These are phyloP conservation scores for Smithornis capensis DNA, from an alignment of 2,113 vertebrate species.

Conservation along the genomic window DNA sequence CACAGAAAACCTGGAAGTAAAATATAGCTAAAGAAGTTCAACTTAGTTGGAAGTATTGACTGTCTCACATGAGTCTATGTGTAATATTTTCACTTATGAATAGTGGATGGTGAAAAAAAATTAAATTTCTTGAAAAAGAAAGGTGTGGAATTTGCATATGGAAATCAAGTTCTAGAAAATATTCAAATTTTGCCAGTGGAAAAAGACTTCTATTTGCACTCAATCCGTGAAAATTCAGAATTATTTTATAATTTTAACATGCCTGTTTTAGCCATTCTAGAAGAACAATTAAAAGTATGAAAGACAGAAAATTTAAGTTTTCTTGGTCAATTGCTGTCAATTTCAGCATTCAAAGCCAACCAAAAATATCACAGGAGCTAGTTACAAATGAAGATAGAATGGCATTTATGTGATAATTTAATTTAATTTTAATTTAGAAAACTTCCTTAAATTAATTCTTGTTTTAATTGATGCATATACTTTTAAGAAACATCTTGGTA, in stretches of 20 bases:
- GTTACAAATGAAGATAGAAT: not conserved
- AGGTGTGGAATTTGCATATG: not conserved
- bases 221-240: not conserved
- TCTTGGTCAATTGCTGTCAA: not conserved
- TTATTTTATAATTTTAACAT: not conserved
- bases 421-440: not conserved
- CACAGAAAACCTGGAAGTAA: not conserved
- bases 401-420: not conserved
- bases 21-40: not conserved
- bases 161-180: not conserved
- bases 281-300: not conserved
- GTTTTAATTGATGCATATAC: not conserved
- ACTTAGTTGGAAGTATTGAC: not conserved
- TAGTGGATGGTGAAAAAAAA: accelerated
- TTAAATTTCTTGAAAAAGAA: not conserved
- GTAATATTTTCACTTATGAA: not conserved
- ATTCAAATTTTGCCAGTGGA: not conserved
- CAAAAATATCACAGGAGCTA: not conserved
- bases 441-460: not conserved
- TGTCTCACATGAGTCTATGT: not conserved
- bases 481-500: not conserved
- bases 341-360: not conserved
- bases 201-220: not conserved
- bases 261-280: not conserved
- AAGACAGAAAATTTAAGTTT: not conserved